Evolutionary conservation across 1,140 invertebrate species (phyloP), one percentile per base, ranked within the genome.

Genomic region (Latrodectus geometricus): DNA sequence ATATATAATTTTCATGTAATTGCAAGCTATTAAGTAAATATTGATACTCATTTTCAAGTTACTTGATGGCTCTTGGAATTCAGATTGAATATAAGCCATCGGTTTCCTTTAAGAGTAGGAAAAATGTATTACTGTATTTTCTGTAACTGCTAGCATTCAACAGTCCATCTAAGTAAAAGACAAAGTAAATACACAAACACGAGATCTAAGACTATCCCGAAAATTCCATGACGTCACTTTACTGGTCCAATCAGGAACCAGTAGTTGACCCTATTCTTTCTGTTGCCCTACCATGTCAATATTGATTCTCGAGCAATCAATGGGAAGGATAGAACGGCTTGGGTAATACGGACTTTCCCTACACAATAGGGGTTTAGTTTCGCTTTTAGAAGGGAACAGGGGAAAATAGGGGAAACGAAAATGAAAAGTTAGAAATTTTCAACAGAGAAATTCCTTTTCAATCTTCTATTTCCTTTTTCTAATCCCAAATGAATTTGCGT

Each of bases 261-360:
- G 83, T 86, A 86, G 83, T 86, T 86, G 83, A 86, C 83, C 83
- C 75, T 86, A 86, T 86, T 86, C 83, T 86, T 86, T 86, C 83
- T 70, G 66, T 14, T 61, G 83, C 83, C 75, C 74, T 68, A 78
- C 83, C 83, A 86, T 86, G 83, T 86, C 83, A 86, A 86, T 86
- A 86, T 86, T 86, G 83, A 86, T 86, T 86, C 75, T 20, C 0
- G 70, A 66, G 20, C 83, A 86, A 86, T 86, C 83, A 86, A 86
- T 86, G 83, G 74, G 65, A 61, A 61, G 83, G 50, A 72, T 35
- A 75, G 72, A 83, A 68, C 70, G 70, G 70, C 54, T 54, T 21
- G 74, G 75, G 65, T 72, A 86, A 86, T 86, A 86, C 77, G 83
- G 74, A 70, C 83, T 86, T 86, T 86, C 68, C 74, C 75, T 49